phyloP scores from a whole-genome alignment of 2,888 invertebrate species.

The Aromia moschata region DNA sequence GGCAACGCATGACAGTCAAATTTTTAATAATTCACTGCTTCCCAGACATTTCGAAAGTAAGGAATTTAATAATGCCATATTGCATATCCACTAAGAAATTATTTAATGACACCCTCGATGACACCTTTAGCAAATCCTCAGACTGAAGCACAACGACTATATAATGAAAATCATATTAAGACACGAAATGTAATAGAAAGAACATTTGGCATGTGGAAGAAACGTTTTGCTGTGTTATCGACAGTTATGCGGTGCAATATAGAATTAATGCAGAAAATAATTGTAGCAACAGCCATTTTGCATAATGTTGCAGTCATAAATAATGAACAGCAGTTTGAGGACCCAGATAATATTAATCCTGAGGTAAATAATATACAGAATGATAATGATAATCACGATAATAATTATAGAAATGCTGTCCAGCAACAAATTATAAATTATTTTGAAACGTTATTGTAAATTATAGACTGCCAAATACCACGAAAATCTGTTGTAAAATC shows the following conservation, averaged over 20 bases:
- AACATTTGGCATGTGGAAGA: neutral
- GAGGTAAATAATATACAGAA: too few relatives aligned
- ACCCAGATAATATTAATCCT: neutral
- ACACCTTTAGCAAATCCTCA: neutral
- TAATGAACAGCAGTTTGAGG: too few relatives aligned
- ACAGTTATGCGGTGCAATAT: neutral
- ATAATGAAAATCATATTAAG: neutral
- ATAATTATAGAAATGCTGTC: neutral
- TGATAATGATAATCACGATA: neutral
- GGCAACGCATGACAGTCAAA: neutral
- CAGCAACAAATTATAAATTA: neutral
- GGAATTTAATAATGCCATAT: neutral
- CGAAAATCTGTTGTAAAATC: too few relatives aligned
- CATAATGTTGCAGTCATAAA: neutral
- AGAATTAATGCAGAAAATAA: neutral
- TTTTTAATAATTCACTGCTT: neutral
- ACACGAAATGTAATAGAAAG: neutral
- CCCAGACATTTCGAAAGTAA: neutral
- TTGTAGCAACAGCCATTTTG: neutral
- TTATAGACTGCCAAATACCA: too few relatives aligned
- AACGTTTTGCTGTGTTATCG: neutral
- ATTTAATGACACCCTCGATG: neutral
- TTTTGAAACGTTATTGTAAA: neutral
- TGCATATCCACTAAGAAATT: neutral
- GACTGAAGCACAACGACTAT: neutral